Evolutionary conservation across 2,113 vertebrate species (phyloP).

Genomic region (Poecilia latipinna): DNA sequence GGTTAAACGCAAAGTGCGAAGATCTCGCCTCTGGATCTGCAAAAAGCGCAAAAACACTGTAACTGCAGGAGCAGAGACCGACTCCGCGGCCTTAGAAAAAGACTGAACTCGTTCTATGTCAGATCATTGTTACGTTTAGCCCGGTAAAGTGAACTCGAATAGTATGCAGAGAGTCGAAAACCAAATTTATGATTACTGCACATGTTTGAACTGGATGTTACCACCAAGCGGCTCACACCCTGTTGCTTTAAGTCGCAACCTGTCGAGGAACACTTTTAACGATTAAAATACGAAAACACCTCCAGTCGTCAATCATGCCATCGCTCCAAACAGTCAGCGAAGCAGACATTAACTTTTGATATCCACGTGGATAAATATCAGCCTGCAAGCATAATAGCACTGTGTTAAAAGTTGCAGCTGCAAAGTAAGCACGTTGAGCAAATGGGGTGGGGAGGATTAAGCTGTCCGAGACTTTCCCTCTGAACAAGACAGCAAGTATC

Average conservation of each 20-base stretch:
- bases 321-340: slow-evolving; percentile 13
- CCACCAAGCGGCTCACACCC: not conserved
- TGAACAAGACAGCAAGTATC: not conserved
- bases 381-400: not conserved
- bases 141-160: not conserved
- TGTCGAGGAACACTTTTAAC: slow-evolving; percentile 27
- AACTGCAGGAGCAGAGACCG: not conserved
- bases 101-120: not conserved
- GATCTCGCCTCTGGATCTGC: slow-evolving; percentile 9
- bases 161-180: not conserved
- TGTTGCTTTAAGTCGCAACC: slow-evolving; percentile 11
- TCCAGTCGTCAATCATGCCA: slow-evolving; percentile 2
- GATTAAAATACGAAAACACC: slow-evolving; percentile 12
- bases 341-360: slow-evolving; percentile 26
- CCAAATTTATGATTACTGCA: slow-evolving; percentile 18
- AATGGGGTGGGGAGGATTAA: not conserved
- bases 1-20: slow-evolving; percentile 1
- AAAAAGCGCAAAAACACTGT: not conserved
- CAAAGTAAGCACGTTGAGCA: not conserved
- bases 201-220: not conserved
- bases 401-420: not conserved
- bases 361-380: slow-evolving; percentile 6
- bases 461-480: not conserved
- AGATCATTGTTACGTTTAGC: not conserved
- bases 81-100: not conserved